Evolutionary conservation across 92 coral and sea anemone species (phyloP).

Genomic region (Zoanthus sociatus): DNA sequence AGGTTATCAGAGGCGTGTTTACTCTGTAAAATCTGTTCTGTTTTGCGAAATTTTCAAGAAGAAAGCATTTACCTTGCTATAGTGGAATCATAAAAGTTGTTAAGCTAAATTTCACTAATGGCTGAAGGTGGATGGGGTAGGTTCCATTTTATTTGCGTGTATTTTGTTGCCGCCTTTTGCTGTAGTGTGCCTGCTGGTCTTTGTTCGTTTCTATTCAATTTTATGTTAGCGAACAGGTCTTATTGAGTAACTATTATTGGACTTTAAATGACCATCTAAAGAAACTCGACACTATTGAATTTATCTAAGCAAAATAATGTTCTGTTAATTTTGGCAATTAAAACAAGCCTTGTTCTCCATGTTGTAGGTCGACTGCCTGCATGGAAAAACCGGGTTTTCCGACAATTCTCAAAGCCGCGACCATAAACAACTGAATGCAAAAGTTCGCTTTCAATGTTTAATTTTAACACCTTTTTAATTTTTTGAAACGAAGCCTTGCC

Average conservation of each 20-base stretch:
- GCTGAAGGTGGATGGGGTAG: constrained; percentile 53
- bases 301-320: neutral
- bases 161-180: neutral
- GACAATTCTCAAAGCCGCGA: neutral
- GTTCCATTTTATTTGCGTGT: neutral
- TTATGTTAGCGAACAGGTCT: neutral
- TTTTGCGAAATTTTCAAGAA: neutral
- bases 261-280: neutral
- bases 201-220: neutral
- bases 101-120: constrained; percentile 11
- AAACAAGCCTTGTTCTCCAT: neutral
- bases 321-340: neutral
- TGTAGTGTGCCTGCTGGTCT: neutral
- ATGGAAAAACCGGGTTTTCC: too few relatives aligned
- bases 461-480: neutral
- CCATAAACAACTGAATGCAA: neutral
- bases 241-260: neutral
- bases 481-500: neutral
- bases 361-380: neutral
- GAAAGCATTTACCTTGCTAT: neutral
- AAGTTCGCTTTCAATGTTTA: neutral
- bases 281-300: neutral
- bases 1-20: neutral
- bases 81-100: neutral
- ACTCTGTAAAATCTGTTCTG: neutral